Conservation (phyloP, 2,113 vertebrate species). For the Motacilla alba region DNA sequence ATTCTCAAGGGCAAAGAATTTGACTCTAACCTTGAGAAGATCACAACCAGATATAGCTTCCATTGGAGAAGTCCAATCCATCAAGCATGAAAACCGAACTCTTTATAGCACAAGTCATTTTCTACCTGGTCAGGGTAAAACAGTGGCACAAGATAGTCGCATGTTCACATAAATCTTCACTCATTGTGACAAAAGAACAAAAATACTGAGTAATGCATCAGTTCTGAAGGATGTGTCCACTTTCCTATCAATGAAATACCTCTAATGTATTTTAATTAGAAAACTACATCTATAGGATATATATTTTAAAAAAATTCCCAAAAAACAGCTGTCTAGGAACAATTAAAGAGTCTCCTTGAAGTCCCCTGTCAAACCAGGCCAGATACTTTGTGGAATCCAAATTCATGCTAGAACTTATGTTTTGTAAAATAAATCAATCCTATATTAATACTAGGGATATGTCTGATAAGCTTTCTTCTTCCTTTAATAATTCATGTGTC, state of each 20-base stretch:
- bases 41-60: constrained; percentile 46
- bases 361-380: background rate
- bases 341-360: background rate
- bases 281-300: background rate
- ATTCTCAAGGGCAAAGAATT: constrained; percentile 59
- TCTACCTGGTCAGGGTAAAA: constrained; percentile 68
- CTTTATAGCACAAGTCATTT: constrained; percentile 63
- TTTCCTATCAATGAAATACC: constrained; percentile 33
- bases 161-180: constrained; percentile 65
- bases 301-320: background rate
- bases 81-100: constrained; percentile 71
- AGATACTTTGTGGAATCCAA: background rate
- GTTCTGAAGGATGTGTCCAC: background rate
- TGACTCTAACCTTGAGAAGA: constrained; percentile 38
- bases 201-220: constrained; percentile 39
- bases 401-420: background rate
- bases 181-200: constrained; percentile 49
- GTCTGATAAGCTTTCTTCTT: background rate
- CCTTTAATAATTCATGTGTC: background rate
- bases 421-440: background rate
- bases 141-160: constrained; percentile 15
- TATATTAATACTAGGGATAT: background rate
- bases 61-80: constrained; percentile 64
- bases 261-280: constrained; percentile 47
- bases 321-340: background rate